Conservation (phyloP, 1,140 invertebrate genomes). For the Anoplophora glabripennis region DNA sequence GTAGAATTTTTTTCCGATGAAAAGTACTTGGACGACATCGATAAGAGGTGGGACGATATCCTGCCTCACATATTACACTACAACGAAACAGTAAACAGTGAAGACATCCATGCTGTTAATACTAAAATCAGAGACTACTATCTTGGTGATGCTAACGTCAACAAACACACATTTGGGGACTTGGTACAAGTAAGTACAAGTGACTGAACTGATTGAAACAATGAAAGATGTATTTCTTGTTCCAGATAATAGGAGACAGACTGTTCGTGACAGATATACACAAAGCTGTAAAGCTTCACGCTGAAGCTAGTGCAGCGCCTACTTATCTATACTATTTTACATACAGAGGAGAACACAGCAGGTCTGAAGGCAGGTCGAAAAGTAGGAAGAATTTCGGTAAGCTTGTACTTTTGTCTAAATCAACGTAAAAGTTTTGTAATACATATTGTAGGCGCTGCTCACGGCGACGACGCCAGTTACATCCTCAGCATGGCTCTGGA, state of each 20-base stretch:
- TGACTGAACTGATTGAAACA: too few relatives aligned
- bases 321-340: constrained; percentile 60
- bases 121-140: constrained; percentile 28
- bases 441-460: constrained; percentile 29
- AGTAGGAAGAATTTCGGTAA: constrained; percentile 33
- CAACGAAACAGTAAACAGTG: constrained; percentile 29
- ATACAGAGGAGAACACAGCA: constrained; percentile 47
- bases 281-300: constrained; percentile 56
- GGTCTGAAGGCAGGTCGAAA: constrained; percentile 22
- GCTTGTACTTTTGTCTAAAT: too few relatives aligned
- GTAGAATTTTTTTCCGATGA: constrained; percentile 37
- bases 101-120: constrained; percentile 25
- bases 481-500: constrained; percentile 28
- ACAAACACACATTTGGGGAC: too few relatives aligned
- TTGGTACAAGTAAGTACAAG: too few relatives aligned
- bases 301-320: constrained; percentile 52
- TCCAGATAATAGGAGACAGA: constrained; percentile 58
- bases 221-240: constrained; percentile 1
- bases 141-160: too few relatives aligned
- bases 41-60: constrained; percentile 35
- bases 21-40: constrained; percentile 27
- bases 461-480: constrained; percentile 40
- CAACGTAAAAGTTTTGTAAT: too few relatives aligned
- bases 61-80: constrained; percentile 41
- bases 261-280: constrained; percentile 57